Evolutionary conservation across 2,797 vertebrate genomes (phyloP), one percentile per base, ranked within the genome.

Genomic region (Sus cebifrons): DNA sequence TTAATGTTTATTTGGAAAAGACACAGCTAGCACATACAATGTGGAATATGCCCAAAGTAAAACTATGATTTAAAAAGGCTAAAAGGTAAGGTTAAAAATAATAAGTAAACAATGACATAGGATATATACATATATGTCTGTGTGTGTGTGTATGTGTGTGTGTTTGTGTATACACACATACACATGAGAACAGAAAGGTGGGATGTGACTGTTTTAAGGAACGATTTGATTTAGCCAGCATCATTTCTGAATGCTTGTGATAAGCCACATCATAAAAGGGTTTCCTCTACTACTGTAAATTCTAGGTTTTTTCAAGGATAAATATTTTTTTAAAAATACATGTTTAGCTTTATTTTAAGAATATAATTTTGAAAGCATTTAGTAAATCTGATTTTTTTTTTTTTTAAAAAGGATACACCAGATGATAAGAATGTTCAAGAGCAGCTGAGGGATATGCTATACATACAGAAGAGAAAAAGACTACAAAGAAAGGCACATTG

Each of bases 401-500:
- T 94, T 86, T 96, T 94, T 49, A 86, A 88, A 90, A 95, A 95
- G 82, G 32, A 89, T 71, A 94, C 40, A 91, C 32, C 52, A 92
- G 96, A 92, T 83, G 65, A 49, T 90, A 62, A 91, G 68, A 67
- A 88, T n/a, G 21, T 90, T 49, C 89, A 90, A 40, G 70, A 70
- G n/a, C 32, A 88, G 89, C 40, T 93, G 58, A 88, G 23, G 62
- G 49, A 91, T 78, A 83, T 60, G 87, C 70, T 86, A 62, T 71
- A 78, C 81, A 88, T 94, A 95, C 14, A 64, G 52, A 94, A 96
- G 60, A 95, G 58, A 49, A 90, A 78, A 75, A 89, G 15, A 93
- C 36, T 56, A 98, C 96, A 97, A 98, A 98, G 98, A 97, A 98
- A 98, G 98, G 98, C 98, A 98, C 98, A 52, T 96, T 98, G 98